Conservation (phyloP, 1,140 invertebrate species). For the Drosophila lowei region DNA sequence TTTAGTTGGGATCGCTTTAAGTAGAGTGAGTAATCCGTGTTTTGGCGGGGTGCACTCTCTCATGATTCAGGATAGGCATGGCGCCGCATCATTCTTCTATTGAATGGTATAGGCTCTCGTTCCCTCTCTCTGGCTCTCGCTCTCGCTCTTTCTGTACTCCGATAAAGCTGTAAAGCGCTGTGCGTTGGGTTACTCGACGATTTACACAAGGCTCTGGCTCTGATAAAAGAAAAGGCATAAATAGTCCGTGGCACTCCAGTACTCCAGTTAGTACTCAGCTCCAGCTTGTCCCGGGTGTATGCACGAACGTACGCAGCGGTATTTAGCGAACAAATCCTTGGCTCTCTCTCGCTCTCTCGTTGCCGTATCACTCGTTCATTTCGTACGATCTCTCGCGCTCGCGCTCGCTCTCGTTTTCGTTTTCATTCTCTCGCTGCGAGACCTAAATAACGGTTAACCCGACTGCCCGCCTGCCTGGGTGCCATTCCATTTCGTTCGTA, state of each 20-base stretch:
- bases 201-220: not conserved
- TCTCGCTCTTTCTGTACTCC: constrained; percentile 4
- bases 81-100: constrained; percentile 5
- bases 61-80: not conserved
- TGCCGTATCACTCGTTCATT: not conserved
- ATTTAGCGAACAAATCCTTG: constrained; percentile 32
- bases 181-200: constrained; percentile 14
- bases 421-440: constrained; percentile 4
- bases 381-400: not conserved
- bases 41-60: no score
- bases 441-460: constrained; percentile 19
- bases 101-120: no score
- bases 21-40: no score
- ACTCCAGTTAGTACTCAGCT: constrained; percentile 50
- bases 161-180: constrained; percentile 28
- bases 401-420: no score
- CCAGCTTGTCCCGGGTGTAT: constrained; percentile 43
- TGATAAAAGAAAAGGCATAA: constrained; percentile 76
- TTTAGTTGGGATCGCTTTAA: no score
- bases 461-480: not conserved
- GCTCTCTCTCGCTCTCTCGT: constrained; percentile 8
- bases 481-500: constrained; percentile 13
- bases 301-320: not conserved
- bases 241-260: constrained; percentile 46
- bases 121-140: not conserved